phyloP scores from a whole-genome alignment of 2,797 vertebrate genomes.

The Heteromormyrus szaboi region DNA sequence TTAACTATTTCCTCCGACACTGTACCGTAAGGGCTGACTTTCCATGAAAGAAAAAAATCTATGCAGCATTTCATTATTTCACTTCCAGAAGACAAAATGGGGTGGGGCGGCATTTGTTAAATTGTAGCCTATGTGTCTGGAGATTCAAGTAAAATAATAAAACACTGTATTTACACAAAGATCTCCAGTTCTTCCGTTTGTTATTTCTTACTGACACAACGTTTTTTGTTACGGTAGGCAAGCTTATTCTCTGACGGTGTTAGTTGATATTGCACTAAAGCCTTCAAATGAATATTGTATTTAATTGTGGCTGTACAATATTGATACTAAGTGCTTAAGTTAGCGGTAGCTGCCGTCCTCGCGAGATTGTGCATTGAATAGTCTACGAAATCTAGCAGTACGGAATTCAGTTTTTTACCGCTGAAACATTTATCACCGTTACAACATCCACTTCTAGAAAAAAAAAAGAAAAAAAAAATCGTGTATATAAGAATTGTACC shows the following conservation, averaged over 20 bases:
- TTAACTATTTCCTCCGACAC: neutral
- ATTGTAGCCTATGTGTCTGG: neutral
- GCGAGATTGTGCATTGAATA: constrained; percentile 1
- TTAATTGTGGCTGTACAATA: constrained; percentile 8
- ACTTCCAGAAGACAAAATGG: constrained; percentile 4
- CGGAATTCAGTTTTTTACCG: neutral
- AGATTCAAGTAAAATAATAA: constrained; percentile 11
- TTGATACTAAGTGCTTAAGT: neutral
- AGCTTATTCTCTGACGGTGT: constrained; percentile 16
- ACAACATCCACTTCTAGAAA: neutral
- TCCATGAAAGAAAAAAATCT: neutral
- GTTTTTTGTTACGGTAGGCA: constrained; percentile 9
- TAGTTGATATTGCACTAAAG: neutral
- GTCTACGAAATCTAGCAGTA: neutral
- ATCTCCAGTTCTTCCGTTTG: neutral
- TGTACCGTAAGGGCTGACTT: constrained; percentile 1
- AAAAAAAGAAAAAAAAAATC: neutral
- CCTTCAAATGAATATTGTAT: neutral
- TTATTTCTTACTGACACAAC: neutral
- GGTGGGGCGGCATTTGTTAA: neutral
- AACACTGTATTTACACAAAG: neutral
- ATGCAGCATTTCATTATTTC: constrained; percentile 13
- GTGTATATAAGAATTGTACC: neutral
- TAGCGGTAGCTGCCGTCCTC: neutral
- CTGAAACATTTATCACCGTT: neutral